Base-by-base conservation (phyloP, 1,140 invertebrate genomes). In the Diprion similis region DNA sequence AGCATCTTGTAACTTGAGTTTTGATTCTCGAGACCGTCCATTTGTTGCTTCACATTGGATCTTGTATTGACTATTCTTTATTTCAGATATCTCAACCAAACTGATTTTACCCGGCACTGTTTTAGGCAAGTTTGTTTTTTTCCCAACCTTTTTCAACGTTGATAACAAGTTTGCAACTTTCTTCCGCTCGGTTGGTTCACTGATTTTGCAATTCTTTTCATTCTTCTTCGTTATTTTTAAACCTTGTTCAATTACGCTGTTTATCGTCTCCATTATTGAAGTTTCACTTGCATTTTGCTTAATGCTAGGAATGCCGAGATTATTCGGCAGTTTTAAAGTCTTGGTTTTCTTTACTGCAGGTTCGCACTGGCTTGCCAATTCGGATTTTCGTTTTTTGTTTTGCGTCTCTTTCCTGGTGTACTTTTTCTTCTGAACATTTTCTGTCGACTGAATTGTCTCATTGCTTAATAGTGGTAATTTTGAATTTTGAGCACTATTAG, bases 61-160 rank as follows among this genome's bases (percentile, higher is more conserved):
- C 67, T 84, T 84, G 18, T 68, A 47, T 46, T 80, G 82, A 71
- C 71, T 76, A 46, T 71, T 77, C 48, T 59, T 72, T 68, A 77
- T 77, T 17, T 73, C 73, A 10, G 68, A 10, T 68, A 74, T 66
- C 73, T 74, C 78, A 11, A 71, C 80, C 10, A 74, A 68, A 37
- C 46, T 65, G 15, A 15, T 74, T 45, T 78, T 80, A 45, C 83
- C 81, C 8, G 72, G 71, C 68, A 80, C 78, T 51, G 68, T 75
- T 68, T 83, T 82, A 7, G 76, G 66, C 10, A 76, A 46, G 73
- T 81, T 84, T 46, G 84, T 76, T 78, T 89, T 88, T 73, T 89
- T 90, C 15, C 89, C 83, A 18, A 89, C 82, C 74, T 91, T 91
- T 75, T 91, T 91, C 82, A 76, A 88, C 83, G 83, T 87, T 85